Percentiles rank a stretch among this genome's conserved stretches.
phyloP scores from a whole-genome alignment of 2,888 invertebrate species.

The Lasioglossum calceatum region DNA sequence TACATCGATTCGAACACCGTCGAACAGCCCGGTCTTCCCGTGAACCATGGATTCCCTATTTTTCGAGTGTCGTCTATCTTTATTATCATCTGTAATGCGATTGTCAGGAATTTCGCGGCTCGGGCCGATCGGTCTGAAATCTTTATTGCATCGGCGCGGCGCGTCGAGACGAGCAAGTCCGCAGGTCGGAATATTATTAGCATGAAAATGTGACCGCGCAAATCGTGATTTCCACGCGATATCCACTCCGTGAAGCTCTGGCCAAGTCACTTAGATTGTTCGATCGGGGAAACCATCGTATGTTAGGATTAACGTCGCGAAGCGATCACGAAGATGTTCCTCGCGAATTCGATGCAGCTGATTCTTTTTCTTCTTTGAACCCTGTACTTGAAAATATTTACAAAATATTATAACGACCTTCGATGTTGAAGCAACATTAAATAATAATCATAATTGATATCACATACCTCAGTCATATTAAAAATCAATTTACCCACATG shows the following conservation, averaged over 20 bases:
- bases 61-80: slow-evolving; percentile 45
- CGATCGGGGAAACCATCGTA: neutral
- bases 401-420: neutral
- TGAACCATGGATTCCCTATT: slow-evolving; percentile 32
- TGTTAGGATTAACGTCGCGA: neutral
- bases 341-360: neutral
- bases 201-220: slow-evolving; percentile 41
- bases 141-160: slow-evolving; percentile 43
- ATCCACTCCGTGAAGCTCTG: slow-evolving; percentile 30
- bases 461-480: neutral
- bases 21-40: neutral
- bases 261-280: slow-evolving; percentile 12
- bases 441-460: neutral
- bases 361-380: neutral
- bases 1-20: slow-evolving; percentile 31
- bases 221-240: slow-evolving; percentile 38
- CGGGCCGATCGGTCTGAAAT: slow-evolving; percentile 24
- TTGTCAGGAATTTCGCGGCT: slow-evolving; percentile 48
- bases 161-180: slow-evolving; percentile 6
- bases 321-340: neutral
- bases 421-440: too few species aligned
- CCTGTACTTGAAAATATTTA: neutral
- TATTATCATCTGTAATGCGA: slow-evolving; percentile 57
- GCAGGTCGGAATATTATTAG: slow-evolving; percentile 46
- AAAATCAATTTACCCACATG: neutral